Evolutionary conservation across 2,797 vertebrate species (phyloP).

Genomic region (Acanthis flammea): DNA sequence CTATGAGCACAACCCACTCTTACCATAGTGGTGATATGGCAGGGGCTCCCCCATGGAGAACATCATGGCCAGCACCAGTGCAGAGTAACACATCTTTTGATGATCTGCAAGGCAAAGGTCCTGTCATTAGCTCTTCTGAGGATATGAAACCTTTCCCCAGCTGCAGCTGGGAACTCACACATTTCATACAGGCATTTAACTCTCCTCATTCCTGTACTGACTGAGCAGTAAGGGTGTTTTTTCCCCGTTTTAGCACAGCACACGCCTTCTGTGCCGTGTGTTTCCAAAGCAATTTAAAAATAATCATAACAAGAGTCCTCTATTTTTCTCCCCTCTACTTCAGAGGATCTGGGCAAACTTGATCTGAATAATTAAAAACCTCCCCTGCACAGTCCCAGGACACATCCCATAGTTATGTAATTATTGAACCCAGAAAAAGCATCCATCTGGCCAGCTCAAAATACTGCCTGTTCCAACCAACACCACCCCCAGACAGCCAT

Average conservation of each 20-base stretch:
- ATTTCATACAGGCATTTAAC: background rate
- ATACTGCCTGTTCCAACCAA: slow-evolving; percentile 25
- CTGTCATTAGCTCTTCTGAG: background rate
- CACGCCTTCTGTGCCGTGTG: background rate
- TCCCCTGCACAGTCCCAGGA: slow-evolving; percentile 44
- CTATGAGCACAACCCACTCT: background rate
- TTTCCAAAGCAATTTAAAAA: slow-evolving; percentile 47
- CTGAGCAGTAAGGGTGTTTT: background rate
- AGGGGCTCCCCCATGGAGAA: slow-evolving; percentile 97
- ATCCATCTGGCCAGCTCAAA: slow-evolving; percentile 58
- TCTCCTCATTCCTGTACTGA: background rate
- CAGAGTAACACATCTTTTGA: slow-evolving; percentile 97
- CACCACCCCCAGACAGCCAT: slow-evolving; percentile 6
- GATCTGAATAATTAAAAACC: slow-evolving; percentile 38
- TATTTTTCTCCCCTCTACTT: background rate
- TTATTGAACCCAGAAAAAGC: slow-evolving; percentile 56
- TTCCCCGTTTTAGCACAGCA: background rate
- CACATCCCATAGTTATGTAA: slow-evolving; percentile 31
- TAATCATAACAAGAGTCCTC: background rate
- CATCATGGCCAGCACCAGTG: slow-evolving; percentile 93
- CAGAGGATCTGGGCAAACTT: slow-evolving; percentile 1
- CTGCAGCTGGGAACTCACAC: background rate
- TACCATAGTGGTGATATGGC: slow-evolving; percentile 97
- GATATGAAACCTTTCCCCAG: background rate
- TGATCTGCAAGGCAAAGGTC: slow-evolving; percentile 81